Base-by-base conservation (phyloP, 2,888 invertebrate species). In the Frankliniella intonsa region DNA sequence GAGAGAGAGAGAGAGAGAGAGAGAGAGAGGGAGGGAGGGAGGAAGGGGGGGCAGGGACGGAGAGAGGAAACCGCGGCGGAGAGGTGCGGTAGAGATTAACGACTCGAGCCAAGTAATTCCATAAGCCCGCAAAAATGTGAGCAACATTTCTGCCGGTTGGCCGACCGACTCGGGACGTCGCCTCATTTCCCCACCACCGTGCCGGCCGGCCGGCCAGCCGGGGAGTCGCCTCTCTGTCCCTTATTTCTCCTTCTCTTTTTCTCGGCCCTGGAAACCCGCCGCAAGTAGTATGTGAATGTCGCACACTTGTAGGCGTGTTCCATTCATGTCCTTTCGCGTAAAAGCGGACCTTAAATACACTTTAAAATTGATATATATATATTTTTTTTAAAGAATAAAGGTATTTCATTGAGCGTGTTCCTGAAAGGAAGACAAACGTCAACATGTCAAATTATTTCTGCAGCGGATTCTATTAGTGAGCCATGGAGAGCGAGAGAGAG, bases 1-100 rank as follows among this genome's bases (percentile, higher is more conserved):
- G 62, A 62, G 14, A 62, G 62, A 62, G 62, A 62, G 62, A 62
- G 62, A 62, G 62, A 62, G 62, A 62, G 62, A 62, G 62, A 62
- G 62, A 62, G 62, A 62, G 62, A 62, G 62, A 62, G 62, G 14
- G 62, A 62, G 62, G 14, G 62, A 62, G 62, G 14, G 62, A 14
- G 17, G 10, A 19, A 9, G 55, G 55, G 55, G 12, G 14, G 14
- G 62, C 62, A 62, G 62, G 14, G 55, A 55, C 55, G 14, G 17
- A 17, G 14, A 17, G 55, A 3, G 55, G 55, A 55, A 12, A 12
- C 55, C 55, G 55, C 17, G 55, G 14, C 55, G 55, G 55, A 12
- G 14, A 12, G 55, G 12, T 12, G 14, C 55, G 55, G 55, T 17
- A 17, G 55, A 12, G 55, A 38, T 38, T 38, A 38, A 38, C 38